Percentiles rank a stretch among this genome's conserved stretches.
Evolutionary conservation across 2,888 invertebrate species (phyloP).

Genomic region (Epirrhoe alternata): DNA sequence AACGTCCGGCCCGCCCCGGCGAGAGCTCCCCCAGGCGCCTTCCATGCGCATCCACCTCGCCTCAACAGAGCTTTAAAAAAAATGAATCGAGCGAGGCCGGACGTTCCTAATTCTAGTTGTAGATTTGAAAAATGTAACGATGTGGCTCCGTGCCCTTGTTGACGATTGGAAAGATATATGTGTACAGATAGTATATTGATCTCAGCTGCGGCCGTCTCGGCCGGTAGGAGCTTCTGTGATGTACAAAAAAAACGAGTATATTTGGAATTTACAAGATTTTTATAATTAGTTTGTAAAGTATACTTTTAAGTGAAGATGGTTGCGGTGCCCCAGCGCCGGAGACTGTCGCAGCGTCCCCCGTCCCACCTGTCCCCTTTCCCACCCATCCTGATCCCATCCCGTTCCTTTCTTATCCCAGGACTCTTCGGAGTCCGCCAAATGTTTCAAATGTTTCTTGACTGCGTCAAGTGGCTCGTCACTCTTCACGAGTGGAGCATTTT

Average conservation of each 20-base stretch:
- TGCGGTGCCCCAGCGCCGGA: conserved; percentile 57
- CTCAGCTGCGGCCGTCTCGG: conserved; percentile 77
- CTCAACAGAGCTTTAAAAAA: conserved; percentile 70
- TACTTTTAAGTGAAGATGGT: conserved; percentile 79
- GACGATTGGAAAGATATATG: conserved; percentile 80
- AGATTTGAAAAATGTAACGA: conserved; percentile 76
- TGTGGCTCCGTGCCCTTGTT: conserved; percentile 74
- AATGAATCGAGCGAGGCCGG: conserved; percentile 53
- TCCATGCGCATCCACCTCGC: conserved; percentile 48
- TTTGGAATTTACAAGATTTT: conserved; percentile 85
- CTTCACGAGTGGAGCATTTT: conserved; percentile 54
- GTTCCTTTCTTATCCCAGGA: conserved; percentile 66
- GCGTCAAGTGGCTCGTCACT: conserved; percentile 50
- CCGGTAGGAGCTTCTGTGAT: conserved; percentile 79
- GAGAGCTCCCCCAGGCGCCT: conserved; percentile 28
- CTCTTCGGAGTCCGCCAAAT: conserved; percentile 72
- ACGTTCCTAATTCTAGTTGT: conserved; percentile 75
- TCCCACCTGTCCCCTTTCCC: conserved; percentile 60
- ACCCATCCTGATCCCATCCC: conserved; percentile 58
- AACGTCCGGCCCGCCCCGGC: conserved; percentile 46
- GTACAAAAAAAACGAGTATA: conserved; percentile 82
- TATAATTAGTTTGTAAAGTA: conserved; percentile 83
- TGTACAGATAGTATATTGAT: conserved; percentile 81
- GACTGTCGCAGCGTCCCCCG: conserved; percentile 70
- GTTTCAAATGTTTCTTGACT: conserved; percentile 58